Evolutionary conservation across 2,888 invertebrate genomes (phyloP).

Genomic region (Portevinia maculata): DNA sequence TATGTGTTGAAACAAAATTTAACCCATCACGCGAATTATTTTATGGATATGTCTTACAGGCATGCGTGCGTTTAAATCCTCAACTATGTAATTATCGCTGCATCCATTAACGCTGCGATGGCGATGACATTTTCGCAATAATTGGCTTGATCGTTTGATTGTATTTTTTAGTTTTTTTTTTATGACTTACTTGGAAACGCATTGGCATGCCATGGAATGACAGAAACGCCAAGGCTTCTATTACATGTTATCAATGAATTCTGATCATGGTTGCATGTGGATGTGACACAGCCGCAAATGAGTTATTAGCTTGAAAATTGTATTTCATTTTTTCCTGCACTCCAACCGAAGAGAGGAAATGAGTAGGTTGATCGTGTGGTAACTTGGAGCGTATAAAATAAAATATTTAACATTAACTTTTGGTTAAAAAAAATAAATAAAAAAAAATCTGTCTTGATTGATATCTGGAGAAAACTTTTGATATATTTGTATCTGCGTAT

Average conservation of each 20-base stretch:
- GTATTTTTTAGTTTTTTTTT: not conserved
- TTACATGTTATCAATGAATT: slow-evolving; percentile 71
- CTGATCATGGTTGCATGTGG: slow-evolving; percentile 69
- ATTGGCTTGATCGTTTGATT: slow-evolving; percentile 53
- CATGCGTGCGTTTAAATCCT: slow-evolving; percentile 58
- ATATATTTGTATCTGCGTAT: not conserved
- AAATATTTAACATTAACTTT: slow-evolving; percentile 36
- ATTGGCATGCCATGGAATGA: slow-evolving; percentile 10
- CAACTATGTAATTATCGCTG: slow-evolving; percentile 59
- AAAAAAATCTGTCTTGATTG: slow-evolving; percentile 34
- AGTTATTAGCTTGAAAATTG: slow-evolving; percentile 63
- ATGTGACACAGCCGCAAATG: slow-evolving; percentile 63
- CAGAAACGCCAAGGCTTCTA: slow-evolving; percentile 59
- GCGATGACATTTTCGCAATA: slow-evolving; percentile 72
- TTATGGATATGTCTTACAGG: slow-evolving; percentile 41
- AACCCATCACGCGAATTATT: slow-evolving; percentile 37
- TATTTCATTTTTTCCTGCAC: not conserved
- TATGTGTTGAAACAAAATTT: slow-evolving; percentile 30
- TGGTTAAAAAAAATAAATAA: slow-evolving; percentile 9
- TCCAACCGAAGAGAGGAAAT: slow-evolving; percentile 47
- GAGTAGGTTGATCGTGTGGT: slow-evolving; percentile 47
- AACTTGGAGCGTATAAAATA: not conserved
- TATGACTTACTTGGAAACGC: slow-evolving; percentile 23
- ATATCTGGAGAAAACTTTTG: slow-evolving; percentile 44
- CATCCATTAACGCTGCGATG: slow-evolving; percentile 57